phyloP scores from a whole-genome alignment of 2,888 invertebrate genomes.

The Cyclophora punctaria region DNA sequence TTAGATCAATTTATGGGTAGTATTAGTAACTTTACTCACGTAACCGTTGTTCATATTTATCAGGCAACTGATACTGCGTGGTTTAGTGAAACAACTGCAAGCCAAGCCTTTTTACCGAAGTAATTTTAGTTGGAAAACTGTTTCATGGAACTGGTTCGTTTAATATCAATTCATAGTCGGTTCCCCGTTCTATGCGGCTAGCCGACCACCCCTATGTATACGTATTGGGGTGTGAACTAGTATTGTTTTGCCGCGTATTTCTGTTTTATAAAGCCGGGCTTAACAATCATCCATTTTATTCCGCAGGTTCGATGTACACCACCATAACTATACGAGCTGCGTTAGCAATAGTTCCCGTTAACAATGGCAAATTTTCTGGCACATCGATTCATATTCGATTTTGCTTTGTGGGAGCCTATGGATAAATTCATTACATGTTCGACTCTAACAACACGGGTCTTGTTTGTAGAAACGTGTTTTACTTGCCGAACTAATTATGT shows the following conservation, averaged over 20 bases:
- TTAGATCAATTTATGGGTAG: too few relatives aligned
- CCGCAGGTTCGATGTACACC: slow-evolving; percentile 3
- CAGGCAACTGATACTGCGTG: too few relatives aligned
- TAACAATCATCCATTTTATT: slow-evolving; percentile 34
- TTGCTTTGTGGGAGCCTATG: slow-evolving; percentile 9
- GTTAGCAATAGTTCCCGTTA: slow-evolving; percentile 11
- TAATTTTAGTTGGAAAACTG: slow-evolving; percentile 10
- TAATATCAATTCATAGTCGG: slow-evolving; percentile 11
- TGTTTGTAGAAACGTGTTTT: too few relatives aligned
- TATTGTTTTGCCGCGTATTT: slow-evolving; percentile 28
- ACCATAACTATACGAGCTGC: background rate
- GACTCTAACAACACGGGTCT: slow-evolving; percentile 3
- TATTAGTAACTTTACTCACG: too few relatives aligned
- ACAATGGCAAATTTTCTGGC: slow-evolving; percentile 11
- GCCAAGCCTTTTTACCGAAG: slow-evolving; percentile 5
- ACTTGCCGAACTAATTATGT: too few relatives aligned
- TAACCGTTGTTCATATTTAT: too few relatives aligned
- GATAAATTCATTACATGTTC: slow-evolving; percentile 14
- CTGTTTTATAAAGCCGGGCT: slow-evolving; percentile 35
- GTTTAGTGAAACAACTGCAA: background rate
- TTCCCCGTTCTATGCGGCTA: background rate
- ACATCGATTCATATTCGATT: slow-evolving; percentile 22
- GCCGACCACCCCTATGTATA: too few relatives aligned
- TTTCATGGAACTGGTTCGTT: slow-evolving; percentile 11
- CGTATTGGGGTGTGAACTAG: slow-evolving; percentile 8